Conservation (phyloP, 2,888 invertebrate species). For the Auanema sp. region DNA sequence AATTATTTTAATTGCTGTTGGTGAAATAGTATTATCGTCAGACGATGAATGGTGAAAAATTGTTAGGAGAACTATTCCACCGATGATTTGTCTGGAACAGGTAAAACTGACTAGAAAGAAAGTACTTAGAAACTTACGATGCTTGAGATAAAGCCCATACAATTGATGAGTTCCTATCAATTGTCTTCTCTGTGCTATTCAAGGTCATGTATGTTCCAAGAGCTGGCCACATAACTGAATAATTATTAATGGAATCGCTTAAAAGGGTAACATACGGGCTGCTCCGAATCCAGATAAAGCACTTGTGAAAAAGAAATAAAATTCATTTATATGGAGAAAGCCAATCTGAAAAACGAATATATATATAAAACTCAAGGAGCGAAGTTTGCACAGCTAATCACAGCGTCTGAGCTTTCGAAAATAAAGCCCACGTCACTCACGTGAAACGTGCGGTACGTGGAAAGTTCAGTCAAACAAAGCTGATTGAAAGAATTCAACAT, state of each 20-base stretch:
- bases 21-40: constrained; percentile 2
- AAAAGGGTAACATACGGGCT: constrained; percentile 51
- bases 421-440: neutral
- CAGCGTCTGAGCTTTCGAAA: neutral
- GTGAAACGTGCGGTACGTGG: no score
- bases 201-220: constrained; percentile 1
- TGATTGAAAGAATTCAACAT: neutral
- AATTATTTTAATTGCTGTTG: neutral
- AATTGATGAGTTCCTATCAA: neutral
- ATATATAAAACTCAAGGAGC: neutral
- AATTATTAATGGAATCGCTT: neutral
- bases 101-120: neutral
- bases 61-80: neutral
- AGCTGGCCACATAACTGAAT: constrained; percentile 2
- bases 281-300: constrained; percentile 51
- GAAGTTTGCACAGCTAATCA: neutral
- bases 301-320: constrained; percentile 42
- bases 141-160: constrained; percentile 3
- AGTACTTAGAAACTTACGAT: neutral
- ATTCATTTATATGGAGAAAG: constrained; percentile 45
- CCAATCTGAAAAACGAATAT: constrained; percentile 22
- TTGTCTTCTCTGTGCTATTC: constrained; percentile 4
- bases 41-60: constrained; percentile 1
- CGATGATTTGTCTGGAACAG: neutral
- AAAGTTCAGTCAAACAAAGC: neutral